These are phyloP conservation scores for Eupelmus urozonus DNA, from an alignment of 2,888 invertebrate species.

Conservation along the genomic window DNA sequence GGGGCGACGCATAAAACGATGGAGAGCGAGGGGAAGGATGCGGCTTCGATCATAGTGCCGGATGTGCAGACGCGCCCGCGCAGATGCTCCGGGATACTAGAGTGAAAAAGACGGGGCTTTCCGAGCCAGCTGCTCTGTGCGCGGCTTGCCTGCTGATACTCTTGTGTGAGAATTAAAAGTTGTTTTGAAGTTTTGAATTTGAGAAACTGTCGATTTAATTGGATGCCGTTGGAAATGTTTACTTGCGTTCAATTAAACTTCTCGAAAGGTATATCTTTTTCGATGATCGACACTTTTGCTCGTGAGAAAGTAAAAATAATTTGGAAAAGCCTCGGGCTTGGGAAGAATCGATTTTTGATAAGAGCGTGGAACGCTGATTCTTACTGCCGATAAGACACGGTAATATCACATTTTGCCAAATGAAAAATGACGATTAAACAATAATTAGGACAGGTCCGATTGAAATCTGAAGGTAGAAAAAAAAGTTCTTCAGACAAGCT, in stretches of 20 bases:
- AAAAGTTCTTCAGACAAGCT: background rate
- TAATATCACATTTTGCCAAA: background rate
- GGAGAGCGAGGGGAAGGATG: background rate
- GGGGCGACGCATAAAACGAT: conserved; percentile 22
- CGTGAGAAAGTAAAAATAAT: too few relatives aligned
- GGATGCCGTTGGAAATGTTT: too few relatives aligned
- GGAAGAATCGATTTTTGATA: too few relatives aligned
- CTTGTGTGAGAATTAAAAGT: too few relatives aligned
- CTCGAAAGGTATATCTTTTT: background rate
- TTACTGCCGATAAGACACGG: background rate
- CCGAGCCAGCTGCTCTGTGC: background rate
- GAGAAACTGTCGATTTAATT: too few relatives aligned
- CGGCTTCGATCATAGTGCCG: conserved; percentile 8
- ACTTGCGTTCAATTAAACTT: too few relatives aligned
- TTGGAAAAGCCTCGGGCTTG: too few relatives aligned
- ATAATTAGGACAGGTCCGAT: background rate
- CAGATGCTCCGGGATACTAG: too few relatives aligned
- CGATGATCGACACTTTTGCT: too few relatives aligned
- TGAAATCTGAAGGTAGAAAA: background rate
- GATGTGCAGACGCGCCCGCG: background rate
- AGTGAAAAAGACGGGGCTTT: background rate
- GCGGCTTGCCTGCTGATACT: too few relatives aligned
- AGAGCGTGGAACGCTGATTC: too few relatives aligned
- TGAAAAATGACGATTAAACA: background rate
- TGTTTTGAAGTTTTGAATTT: too few relatives aligned